phyloP scores from a whole-genome alignment of 2,888 invertebrate species.

The Caenorhabditis sp. region DNA sequence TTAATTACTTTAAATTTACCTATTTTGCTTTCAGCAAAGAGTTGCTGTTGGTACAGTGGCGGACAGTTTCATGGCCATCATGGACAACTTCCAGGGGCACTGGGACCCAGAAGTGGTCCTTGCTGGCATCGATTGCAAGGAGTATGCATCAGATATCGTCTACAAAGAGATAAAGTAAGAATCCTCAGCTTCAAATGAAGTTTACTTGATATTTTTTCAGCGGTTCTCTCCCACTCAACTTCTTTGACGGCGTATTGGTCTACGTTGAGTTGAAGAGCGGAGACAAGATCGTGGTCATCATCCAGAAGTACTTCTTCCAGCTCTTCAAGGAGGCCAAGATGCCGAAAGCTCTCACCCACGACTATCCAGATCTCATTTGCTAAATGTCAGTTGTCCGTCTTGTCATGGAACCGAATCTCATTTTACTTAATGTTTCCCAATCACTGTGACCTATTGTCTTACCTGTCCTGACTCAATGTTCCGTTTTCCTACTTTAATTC shows the following conservation, averaged over 20 bases:
- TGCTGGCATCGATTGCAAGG: neutral
- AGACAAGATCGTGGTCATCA: conserved; percentile 3
- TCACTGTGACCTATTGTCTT: neutral
- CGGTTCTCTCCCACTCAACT: neutral
- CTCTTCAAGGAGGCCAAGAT: conserved; percentile 21
- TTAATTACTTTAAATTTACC: neutral
- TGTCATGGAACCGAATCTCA: too few species aligned
- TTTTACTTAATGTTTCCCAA: neutral
- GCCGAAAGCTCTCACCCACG: conserved; percentile 3
- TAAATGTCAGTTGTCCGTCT: too few species aligned
- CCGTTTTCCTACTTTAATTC: too few species aligned
- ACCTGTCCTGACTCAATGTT: neutral
- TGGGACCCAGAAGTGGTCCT: neutral
- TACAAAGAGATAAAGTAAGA: conserved; percentile 15
- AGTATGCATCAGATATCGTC: neutral
- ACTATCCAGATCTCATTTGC: neutral
- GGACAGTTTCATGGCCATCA: neutral
- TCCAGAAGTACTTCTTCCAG: conserved; percentile 15
- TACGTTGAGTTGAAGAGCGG: neutral
- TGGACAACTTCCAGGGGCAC: neutral
- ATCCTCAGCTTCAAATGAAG: too few species aligned
- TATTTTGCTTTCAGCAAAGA: neutral
- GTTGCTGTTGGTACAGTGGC: neutral
- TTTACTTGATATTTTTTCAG: conserved; percentile 24
- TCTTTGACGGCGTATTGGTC: neutral